phyloP scores from a whole-genome alignment of 2,797 vertebrate genomes.

The Poecile montanus region DNA sequence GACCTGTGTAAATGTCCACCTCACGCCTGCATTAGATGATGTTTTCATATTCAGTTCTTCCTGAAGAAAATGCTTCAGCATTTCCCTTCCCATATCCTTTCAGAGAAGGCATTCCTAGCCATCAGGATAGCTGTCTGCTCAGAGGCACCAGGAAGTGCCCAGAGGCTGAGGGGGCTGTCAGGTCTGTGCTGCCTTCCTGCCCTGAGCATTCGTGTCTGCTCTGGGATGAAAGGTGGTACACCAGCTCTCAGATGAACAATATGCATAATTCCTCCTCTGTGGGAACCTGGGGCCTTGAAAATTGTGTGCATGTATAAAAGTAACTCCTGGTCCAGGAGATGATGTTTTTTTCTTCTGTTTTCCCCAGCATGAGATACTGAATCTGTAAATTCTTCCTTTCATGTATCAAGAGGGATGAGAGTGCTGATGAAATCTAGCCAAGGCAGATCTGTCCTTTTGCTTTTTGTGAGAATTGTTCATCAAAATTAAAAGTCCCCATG shows the following conservation, averaged over 20 bases:
- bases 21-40: background rate
- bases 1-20: background rate
- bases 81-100: background rate
- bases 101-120: background rate
- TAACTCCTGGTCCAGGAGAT: background rate
- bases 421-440: background rate
- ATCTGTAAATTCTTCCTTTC: background rate
- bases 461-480: background rate
- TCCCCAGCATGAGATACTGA: background rate
- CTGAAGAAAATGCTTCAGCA: background rate
- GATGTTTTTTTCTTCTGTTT: background rate
- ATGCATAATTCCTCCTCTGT: background rate
- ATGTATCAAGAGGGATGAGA: background rate
- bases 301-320: accelerated
- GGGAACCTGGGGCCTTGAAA: background rate
- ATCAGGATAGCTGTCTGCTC: background rate
- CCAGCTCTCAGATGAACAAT: background rate
- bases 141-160: background rate
- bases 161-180: background rate
- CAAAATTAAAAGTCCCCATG: background rate
- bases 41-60: constrained; percentile 28
- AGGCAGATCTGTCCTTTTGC: background rate
- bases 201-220: background rate
- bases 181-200: background rate
- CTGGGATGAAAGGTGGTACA: background rate